Percentiles rank a stretch among this genome's conserved stretches.
phyloP scores from a whole-genome alignment of 2,113 vertebrate genomes.

The Connochaetes taurinus region DNA sequence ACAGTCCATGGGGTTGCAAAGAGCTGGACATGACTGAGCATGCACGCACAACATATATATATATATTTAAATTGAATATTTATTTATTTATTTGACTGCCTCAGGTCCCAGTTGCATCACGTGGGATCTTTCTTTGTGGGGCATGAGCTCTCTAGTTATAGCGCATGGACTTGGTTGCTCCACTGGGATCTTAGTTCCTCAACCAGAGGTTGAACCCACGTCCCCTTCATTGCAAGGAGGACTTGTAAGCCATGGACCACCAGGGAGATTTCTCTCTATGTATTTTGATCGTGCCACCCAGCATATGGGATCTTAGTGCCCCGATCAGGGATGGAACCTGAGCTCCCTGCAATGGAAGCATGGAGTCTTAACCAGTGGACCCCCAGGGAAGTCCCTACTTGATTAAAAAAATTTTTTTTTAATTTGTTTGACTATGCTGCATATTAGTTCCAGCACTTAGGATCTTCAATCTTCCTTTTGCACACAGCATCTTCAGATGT shows the following conservation, averaged over 20 bases:
- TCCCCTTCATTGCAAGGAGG: not conserved
- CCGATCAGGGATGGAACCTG: not conserved
- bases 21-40: not conserved
- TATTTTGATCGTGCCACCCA: not conserved
- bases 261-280: not conserved
- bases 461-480: not conserved
- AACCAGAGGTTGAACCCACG: not conserved
- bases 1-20: not conserved
- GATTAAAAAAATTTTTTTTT: not conserved
- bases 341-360: not conserved
- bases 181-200: not conserved
- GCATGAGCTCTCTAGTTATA: not conserved
- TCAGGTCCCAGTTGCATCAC: not conserved
- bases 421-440: not conserved
- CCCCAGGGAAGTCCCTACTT: not conserved
- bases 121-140: not conserved
- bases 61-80: not conserved
- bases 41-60: not conserved
- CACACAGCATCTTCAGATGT: not conserved
- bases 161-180: not conserved
- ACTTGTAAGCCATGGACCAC: not conserved
- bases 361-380: not conserved
- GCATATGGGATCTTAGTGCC: not conserved
- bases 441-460: not conserved
- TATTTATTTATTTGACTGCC: not conserved